Conservation (phyloP, 2,113 vertebrate species). For the Pimephales promelas region DNA sequence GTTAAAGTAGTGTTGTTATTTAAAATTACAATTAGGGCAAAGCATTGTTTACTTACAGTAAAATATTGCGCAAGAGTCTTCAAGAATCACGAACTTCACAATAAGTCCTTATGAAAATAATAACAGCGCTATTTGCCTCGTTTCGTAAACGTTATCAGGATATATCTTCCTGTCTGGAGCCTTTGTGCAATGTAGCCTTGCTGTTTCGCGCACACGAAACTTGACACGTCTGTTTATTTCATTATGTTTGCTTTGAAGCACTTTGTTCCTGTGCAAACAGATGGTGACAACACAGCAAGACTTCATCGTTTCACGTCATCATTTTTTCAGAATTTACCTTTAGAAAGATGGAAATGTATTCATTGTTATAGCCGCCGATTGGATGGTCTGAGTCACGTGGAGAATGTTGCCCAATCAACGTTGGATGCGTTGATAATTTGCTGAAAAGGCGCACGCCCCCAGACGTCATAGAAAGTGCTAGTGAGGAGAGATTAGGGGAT, state of each 20-base stretch:
- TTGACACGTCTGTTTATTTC: constrained; percentile 36
- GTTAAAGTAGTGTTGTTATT: background rate
- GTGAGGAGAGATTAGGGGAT: background rate
- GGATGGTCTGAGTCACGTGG: constrained; percentile 59
- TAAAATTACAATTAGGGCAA: background rate
- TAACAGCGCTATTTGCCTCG: background rate
- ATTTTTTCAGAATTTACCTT: constrained; percentile 43
- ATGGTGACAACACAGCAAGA: constrained; percentile 68
- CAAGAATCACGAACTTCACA: background rate
- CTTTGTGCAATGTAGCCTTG: background rate
- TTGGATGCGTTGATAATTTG: constrained; percentile 35
- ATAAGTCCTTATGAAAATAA: background rate
- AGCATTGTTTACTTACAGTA: background rate
- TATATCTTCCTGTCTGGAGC: background rate
- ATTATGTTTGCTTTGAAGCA: constrained; percentile 10
- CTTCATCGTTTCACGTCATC: constrained; percentile 66
- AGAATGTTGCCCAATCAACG: constrained; percentile 31
- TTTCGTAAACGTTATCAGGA: constrained; percentile 1
- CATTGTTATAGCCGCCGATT: constrained; percentile 57
- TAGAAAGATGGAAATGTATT: constrained; percentile 22
- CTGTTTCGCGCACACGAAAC: background rate
- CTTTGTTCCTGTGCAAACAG: constrained; percentile 58
- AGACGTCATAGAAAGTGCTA: constrained; percentile 57
- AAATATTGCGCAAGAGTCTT: background rate
- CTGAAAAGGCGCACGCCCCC: constrained; percentile 50